Evolutionary conservation across 2,888 invertebrate genomes (phyloP), one percentile per base, ranked within the genome.

Genomic region (Agrenia bidenticulata): DNA sequence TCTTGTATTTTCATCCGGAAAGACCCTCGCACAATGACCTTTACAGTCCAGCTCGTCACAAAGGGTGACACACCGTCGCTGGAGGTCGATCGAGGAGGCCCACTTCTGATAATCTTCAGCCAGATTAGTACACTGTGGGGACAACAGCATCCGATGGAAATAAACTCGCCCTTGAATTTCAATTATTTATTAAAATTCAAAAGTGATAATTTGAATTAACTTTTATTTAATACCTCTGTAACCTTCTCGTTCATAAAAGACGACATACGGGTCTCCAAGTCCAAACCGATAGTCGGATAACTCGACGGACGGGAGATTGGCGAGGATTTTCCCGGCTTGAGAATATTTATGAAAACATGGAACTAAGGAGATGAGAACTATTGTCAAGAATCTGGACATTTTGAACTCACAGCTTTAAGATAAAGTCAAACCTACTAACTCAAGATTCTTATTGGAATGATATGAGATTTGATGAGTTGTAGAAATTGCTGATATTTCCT

Each of bases 21-120:
- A 32, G 1, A 67, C 24, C 53, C 23, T 65, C 17, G 45, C 63
- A 56, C 70, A 70, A 7, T 66, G 51, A 0, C 70, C 70, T 17
- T 15, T 37, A 17, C 70, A 70, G 41, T 70, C 65, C n/a, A 51
- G 4, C 13, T 63, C 55, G 2, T 67, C 67, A 24, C 70, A 70
- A 17, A 70, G 39, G 1, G 60, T 66, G 19, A 70, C 59, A 42
- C 70, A 70, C 19, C 67, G 39, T 23, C 24, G 54, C 42, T 70
- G 65, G n/a, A 67, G 61, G 49, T 70, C 64, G 1, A 70, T 42
- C 1, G 70, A 70, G 13, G 67, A 67, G 24, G 70, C 70, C 70
- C 70, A 70, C 32, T 65, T 51, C 4, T 60, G 51, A 7, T 59
- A 50, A 1, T 17, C 19, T n/a, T 63, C 60, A 4, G 57, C 55